Base-by-base conservation (phyloP, 2,113 vertebrate genomes). In the Stegastes partitus region DNA sequence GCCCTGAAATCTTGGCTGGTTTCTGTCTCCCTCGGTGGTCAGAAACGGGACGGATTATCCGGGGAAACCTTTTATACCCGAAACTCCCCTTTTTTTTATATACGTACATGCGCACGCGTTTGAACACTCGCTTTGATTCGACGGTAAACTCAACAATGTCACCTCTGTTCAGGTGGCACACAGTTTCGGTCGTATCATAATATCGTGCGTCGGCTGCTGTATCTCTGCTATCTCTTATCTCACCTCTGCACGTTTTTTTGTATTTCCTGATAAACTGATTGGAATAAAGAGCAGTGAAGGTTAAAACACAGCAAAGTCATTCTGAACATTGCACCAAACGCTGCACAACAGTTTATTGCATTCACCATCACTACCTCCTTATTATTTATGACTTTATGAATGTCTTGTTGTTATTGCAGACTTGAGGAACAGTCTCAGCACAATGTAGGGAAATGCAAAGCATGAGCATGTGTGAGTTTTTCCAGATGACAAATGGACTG, bases 1-100 rank as follows among this genome's bases (percentile, higher is more conserved):
- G 14, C 55, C 61, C 89, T 2, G 87, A 81, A 93, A 93, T 93
- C 14, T 90, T 93, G 92, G 77, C 72, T 70, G 15, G 28, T 49
- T 63, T 69, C 21, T 57, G 39, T 28, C 14, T 23, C 54, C 23
- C 65, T 54, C 55, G 61, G 61, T 49, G 66, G 28, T 71, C 37
- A 76, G 73, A 82, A 84, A 78, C 76, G 63, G 16, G 23, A 81
- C n/a, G 63, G 0, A 19, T 57, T 62, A 47, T 67, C 9, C 26
- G 45, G 63, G 57, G 69, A 82, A 77, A 26, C 26, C 75, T 85
- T 91, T 81, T 90, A 90, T 87, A 87, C 34, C 66, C 15, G 4
- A 68, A 76, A 21, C 68, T 65, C 77, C 74, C 62, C 31, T 59
- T 74, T 77, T 74, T 77, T 67, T 34, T 34, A 31, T 0, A 59